These are phyloP conservation scores for Hemibagrus guttatus DNA, from an alignment of 2,797 vertebrate genomes.

Conservation along the genomic window DNA sequence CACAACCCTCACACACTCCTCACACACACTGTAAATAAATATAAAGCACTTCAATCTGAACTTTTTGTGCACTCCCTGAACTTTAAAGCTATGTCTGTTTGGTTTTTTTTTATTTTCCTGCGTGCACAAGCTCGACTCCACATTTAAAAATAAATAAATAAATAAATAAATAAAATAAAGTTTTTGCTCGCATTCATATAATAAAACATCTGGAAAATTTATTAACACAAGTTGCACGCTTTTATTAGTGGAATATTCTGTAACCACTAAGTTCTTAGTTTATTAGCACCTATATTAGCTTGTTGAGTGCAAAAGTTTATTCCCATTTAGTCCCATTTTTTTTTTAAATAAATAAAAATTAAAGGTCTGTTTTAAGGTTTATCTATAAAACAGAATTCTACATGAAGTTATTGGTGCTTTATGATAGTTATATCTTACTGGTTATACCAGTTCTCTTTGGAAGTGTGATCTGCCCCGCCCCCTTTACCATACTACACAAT, in stretches of 20 bases:
- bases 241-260: neutral
- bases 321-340: no score
- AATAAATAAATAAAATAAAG: no score
- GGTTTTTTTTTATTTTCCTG: neutral
- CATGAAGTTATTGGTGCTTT: neutral
- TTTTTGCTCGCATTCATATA: no score
- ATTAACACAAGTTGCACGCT: rapidly evolving
- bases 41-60: no score
- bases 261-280: neutral
- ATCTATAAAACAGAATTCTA: neutral
- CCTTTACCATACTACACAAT: neutral
- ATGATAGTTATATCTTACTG: no score
- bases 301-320: neutral
- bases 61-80: no score
- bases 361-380: neutral
- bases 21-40: no score
- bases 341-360: no score
- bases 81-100: no score
- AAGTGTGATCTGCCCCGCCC: neutral
- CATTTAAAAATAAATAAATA: no score
- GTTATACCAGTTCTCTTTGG: neutral
- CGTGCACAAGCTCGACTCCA: neutral
- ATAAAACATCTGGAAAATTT: neutral
- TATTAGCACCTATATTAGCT: neutral
- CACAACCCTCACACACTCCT: neutral